Evolutionary conservation across 2,113 vertebrate genomes (phyloP).

Genomic region (Trachemys scripta): DNA sequence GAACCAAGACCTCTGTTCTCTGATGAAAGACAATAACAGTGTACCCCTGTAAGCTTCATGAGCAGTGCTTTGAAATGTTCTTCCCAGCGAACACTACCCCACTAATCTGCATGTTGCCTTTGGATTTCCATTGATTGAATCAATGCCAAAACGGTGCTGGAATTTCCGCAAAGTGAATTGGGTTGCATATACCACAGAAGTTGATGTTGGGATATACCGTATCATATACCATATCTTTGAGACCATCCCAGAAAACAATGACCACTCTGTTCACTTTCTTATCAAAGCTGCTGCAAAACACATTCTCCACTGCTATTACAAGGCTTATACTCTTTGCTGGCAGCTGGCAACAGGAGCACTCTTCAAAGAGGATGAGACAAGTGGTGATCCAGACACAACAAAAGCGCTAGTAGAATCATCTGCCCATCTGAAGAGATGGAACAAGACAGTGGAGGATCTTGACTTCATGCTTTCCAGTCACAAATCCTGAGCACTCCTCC

Average conservation of each 20-base stretch:
- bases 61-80: not conserved
- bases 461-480: not conserved
- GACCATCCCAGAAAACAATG: not conserved
- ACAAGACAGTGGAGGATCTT: not conserved
- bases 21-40: not conserved
- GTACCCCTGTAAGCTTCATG: not conserved
- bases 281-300: not conserved
- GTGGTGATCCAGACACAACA: rapidly evolving
- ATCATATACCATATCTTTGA: rapidly evolving
- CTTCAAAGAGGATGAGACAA: not conserved
- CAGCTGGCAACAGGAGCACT: not conserved
- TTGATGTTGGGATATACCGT: not conserved
- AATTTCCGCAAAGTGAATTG: not conserved
- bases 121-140: not conserved
- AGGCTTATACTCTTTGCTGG: not conserved
- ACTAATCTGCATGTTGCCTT: not conserved
- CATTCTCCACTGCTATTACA: not conserved
- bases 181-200: not conserved
- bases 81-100: not conserved
- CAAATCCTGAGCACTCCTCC: rapidly evolving
- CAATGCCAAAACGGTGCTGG: not conserved
- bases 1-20: not conserved
- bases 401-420: not conserved
- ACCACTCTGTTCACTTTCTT: not conserved
- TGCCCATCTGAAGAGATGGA: not conserved